phyloP scores from a whole-genome alignment of 2,113 vertebrate species.

The Aythya baeri region DNA sequence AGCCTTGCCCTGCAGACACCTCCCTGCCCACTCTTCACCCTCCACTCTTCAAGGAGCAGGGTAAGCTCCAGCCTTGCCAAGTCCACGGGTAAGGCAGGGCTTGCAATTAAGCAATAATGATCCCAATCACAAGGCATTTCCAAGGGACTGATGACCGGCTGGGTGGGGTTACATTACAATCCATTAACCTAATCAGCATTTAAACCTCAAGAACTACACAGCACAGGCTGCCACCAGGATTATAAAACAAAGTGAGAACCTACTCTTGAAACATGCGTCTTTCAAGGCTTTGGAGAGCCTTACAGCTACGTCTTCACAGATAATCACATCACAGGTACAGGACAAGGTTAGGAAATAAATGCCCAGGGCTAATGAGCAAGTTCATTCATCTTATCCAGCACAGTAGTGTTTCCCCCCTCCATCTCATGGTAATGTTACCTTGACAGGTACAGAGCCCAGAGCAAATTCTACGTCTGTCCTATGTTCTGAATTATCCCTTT shows the following conservation, averaged over 20 bases:
- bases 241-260: conserved; percentile 11
- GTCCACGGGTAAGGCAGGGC: neutral
- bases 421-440: neutral
- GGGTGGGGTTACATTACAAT: conserved; percentile 19
- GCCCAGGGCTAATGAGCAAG: neutral
- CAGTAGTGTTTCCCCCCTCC: neutral
- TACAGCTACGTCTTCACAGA: neutral
- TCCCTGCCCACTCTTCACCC: neutral
- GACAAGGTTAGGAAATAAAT: neutral
- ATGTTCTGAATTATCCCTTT: neutral
- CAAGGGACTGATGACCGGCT: neutral
- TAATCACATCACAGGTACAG: conserved; percentile 14
- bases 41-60: neutral
- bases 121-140: neutral
- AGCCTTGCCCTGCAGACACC: neutral
- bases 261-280: neutral
- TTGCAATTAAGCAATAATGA: conserved; percentile 3
- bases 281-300: conserved; percentile 4
- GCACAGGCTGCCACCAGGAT: neutral
- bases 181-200: conserved; percentile 2
- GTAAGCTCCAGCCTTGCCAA: neutral
- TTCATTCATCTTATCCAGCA: neutral
- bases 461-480: neutral
- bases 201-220: neutral
- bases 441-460: neutral